Evolutionary conservation across 1,140 invertebrate genomes (phyloP).

Genomic region (Microplitis demolitor): DNA sequence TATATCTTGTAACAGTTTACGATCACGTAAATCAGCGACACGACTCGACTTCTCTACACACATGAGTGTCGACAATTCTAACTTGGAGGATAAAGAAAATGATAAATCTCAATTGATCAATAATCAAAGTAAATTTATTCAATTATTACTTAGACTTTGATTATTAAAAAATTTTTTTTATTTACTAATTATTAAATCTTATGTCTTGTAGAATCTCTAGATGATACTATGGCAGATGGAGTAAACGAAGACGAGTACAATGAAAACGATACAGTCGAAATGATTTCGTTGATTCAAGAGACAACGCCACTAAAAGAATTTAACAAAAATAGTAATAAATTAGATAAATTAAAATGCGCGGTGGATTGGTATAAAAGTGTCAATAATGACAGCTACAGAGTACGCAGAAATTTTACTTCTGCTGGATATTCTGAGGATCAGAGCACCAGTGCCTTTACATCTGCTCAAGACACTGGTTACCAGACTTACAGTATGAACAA

Average conservation of each 20-base stretch:
- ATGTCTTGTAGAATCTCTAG: background rate
- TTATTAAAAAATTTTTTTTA: constrained; percentile 14
- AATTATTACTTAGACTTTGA: background rate
- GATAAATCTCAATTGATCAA: background rate
- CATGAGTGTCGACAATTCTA: constrained; percentile 45
- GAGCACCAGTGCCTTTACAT: constrained; percentile 41
- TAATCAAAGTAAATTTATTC: constrained; percentile 14
- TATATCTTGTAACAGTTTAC: constrained; percentile 46
- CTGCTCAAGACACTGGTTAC: constrained; percentile 54
- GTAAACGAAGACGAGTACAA: background rate
- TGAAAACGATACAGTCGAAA: constrained; percentile 25
- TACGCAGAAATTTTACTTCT: constrained; percentile 39
- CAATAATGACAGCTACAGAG: constrained; percentile 36
- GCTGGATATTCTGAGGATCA: constrained; percentile 34
- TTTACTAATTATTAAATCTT: background rate
- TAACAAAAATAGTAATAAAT: constrained; percentile 15
- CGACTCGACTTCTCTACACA: constrained; percentile 47
- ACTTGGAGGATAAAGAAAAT: constrained; percentile 31
- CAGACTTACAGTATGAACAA: constrained; percentile 52
- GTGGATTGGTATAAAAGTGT: constrained; percentile 37
- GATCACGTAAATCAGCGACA: constrained; percentile 37
- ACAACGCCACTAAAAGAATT: constrained; percentile 19
- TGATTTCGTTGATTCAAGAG: constrained; percentile 18
- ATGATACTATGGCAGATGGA: constrained; percentile 1
- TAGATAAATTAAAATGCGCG: constrained; percentile 26